Base-by-base conservation (phyloP, 2,113 vertebrate genomes). In the Heloderma charlesbogerti region DNA sequence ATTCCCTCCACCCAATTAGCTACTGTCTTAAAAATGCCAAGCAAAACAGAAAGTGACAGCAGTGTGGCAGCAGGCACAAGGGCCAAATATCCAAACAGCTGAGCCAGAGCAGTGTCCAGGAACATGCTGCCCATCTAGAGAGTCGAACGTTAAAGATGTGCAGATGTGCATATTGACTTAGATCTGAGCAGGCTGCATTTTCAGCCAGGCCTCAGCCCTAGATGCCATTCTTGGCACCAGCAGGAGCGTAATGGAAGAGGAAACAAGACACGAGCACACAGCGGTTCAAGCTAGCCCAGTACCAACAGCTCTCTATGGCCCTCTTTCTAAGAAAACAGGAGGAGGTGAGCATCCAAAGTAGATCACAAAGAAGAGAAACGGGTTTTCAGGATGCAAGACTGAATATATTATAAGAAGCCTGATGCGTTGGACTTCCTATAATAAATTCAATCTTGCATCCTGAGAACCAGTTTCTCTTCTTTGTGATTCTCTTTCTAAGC, bases 1-100 rank as follows among this genome's bases (percentile, higher is more conserved):
- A 9, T 93, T 95, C 94, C 87, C 94, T 94, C 96, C 89, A 94
- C 97, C 97, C 98, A 97, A 97, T 96, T 96, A 95, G 95, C 93
- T 95, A 85, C 95, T 95, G 92, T 94, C 94, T 95, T 95, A 95
- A 92, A 93, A 96, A 94, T 92, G 91, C 95, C 0, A 78, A 0
- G 2, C 94, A 93, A 93, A 95, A 96, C 96, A 95, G 94, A 96
- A 96, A 96, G 94, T 94, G 96, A 96, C 96, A 95, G 91, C 91
- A 94, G 93, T 95, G 67, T 94, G 94, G 95, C 92, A 86, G 88
- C 0, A 7, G 91, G 93, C 93, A 92, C 92, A 92, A 90, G 89
- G 94, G 94, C 94, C 95, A 96, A 96, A 95, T 94, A 92, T 94
- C 89, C 93, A 86, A 95, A 87, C 0, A 60, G 92, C 94, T 96